Base-by-base conservation (phyloP, 2,113 vertebrate genomes). In the Phrynosoma blainvillii region DNA sequence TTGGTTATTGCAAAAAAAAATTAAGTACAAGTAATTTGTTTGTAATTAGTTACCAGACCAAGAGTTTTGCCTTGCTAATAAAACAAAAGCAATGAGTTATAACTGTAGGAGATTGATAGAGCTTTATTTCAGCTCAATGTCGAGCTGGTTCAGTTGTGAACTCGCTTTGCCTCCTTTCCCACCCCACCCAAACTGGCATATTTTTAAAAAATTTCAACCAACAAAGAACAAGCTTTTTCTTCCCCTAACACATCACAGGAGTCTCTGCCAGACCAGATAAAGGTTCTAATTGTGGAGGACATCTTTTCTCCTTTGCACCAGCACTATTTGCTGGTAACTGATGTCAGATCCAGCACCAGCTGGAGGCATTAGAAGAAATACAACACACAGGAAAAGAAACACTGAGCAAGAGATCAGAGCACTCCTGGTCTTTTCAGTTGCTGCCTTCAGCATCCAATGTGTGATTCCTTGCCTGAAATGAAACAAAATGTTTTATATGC, bases 401-500 rank as follows among this genome's bases (percentile, higher is more conserved):
- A 87, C 70, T 40, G 79, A 76, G 36, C 21, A 4, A 0, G 86
- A 21, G 77, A 83, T 59, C 14, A 3, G 0, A 0, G 79, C 59
- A 2, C 84, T 84, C 84, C 77, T 10, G 73, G 4, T n/a, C 65
- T 0, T 0, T 16, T 74, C 95, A 91, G 52, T 92, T 92, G 84
- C 90, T 92, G 70, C 92, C 76, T 59, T 95, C 70, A 0, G 56
- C 85, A 23, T 94, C 90, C 0, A 5, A 78, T 1, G 27, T 30
- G 27, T 81, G 89, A 5, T 83, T 93, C 87, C 92, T 94, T 75
- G 89, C 89, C 96, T 96, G 90, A 77, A 62, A 91, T 36, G 42
- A 87, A 92, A 85, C 42, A 0, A 14, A 21, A 20, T 1, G 16
- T 6, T 13, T 54, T 52, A 3, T 6, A 5, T 23, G n/a, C 14